Percentiles rank a stretch among this genome's conserved stretches.
Evolutionary conservation across 2,888 invertebrate genomes (phyloP).

Genomic region (Choreutis nemorana): DNA sequence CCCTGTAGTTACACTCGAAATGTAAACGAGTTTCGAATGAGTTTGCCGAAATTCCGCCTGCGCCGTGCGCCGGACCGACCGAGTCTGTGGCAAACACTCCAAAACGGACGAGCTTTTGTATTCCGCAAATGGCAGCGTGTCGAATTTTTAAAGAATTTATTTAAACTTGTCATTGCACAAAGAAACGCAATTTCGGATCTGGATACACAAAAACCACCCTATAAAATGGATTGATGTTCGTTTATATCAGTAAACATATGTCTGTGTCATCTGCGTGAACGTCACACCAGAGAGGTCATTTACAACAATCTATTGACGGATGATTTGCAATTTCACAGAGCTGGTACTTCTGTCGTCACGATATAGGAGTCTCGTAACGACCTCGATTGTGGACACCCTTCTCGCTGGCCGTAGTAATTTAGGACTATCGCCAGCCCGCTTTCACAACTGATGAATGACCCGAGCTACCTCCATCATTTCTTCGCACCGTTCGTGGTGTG

Average conservation of each 20-base stretch:
- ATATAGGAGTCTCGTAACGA: constrained; percentile 22
- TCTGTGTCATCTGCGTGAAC: constrained; percentile 28
- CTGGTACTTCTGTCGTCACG: constrained; percentile 21
- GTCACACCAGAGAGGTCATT: constrained; percentile 31
- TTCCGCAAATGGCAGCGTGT: constrained; percentile 3
- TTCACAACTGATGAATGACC: constrained; percentile 52
- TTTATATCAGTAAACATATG: constrained; percentile 14
- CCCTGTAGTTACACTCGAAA: constrained; percentile 30
- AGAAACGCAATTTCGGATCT: constrained; percentile 2
- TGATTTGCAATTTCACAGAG: constrained; percentile 35
- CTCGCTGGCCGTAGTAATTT: constrained; percentile 36
- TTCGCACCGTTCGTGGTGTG: constrained; percentile 32
- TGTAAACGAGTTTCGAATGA: constrained; percentile 41
- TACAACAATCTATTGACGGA: constrained; percentile 30
- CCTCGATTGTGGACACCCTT: constrained; percentile 17
- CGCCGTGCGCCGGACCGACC: constrained; percentile 17
- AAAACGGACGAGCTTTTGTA: constrained; percentile 6
- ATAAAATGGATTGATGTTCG: background rate
- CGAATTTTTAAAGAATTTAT: no score
- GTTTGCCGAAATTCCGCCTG: constrained; percentile 31
- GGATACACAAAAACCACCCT: no score
- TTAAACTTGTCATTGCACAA: constrained; percentile 1
- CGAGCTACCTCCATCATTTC: constrained; percentile 25
- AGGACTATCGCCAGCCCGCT: constrained; percentile 42
- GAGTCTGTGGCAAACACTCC: constrained; percentile 6